Base-by-base conservation (phyloP, 2,113 vertebrate genomes). In the Apaloderma vittatum region DNA sequence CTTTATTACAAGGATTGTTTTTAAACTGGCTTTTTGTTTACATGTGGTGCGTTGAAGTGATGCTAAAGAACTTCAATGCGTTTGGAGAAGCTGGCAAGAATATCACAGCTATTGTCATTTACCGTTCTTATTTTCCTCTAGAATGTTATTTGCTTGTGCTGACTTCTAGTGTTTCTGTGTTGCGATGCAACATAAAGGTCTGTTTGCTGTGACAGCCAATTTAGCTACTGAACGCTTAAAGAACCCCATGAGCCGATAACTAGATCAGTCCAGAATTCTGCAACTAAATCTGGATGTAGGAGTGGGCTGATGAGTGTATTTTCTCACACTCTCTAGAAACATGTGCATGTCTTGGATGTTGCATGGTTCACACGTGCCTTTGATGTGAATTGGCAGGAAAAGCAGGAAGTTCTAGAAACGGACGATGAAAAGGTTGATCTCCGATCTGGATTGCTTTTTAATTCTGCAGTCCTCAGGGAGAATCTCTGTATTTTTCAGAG, bases 331-430 rank as follows among this genome's bases (percentile, higher is more conserved):
- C 1, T 26, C 30, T 59, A 54, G 59, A 58, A 78, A 70, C 9
- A 5, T 4, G 9, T 0, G 3, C 5, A 2, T 12, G 23, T 54
- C 68, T 57, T 0, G 9, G 15, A 15, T 40, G 7, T 54, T 21
- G n/a, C 11, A 37, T 0, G 3, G 29, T 30, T 76, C 29, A 36
- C 12, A 51, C 14, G 51, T n/a, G 9, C 19, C 49, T 61, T 59
- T 73, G 12, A 32, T 61, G 19, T 45, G 34, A 67, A 43, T 29
- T 11, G 24, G 37, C 12, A 48, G 29, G 24, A 63, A 81, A 36
- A 59, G 49, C 11, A n/a, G 34, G 15, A 62, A 10, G 4, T 55
- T 73, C 46, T 32, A 37, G 36, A 58, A 37, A 2, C 57, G 54
- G 10, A 15, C 0, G 2, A 11, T 36, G 21, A 30, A 54, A 59